A percentile compares a stretch with the other conserved stretches of the same genome.
Evolutionary conservation across 2,797 vertebrate genomes (phyloP).

Genomic region (Danio choprae): DNA sequence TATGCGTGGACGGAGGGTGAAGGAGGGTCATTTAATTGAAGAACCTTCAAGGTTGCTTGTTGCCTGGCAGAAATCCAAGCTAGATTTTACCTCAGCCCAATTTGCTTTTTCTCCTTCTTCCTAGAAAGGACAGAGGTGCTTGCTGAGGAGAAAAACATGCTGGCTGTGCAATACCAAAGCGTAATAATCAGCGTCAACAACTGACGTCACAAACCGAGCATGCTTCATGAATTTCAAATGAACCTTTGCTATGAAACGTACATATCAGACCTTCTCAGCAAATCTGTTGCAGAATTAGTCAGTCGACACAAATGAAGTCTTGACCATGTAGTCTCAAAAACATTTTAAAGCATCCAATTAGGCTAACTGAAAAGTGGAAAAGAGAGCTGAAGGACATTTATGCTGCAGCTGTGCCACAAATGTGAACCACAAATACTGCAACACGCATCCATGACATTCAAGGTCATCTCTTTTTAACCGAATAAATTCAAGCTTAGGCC

Average conservation of each 20-base stretch:
- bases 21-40: slow-evolving; percentile 63
- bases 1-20: slow-evolving; percentile 63
- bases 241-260: slow-evolving; percentile 51
- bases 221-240: slow-evolving; percentile 41
- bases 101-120: slow-evolving; percentile 35
- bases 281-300: slow-evolving; percentile 61
- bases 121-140: slow-evolving; percentile 63
- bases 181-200: slow-evolving; percentile 49
- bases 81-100: slow-evolving; percentile 6
- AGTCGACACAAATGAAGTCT: slow-evolving; percentile 23
- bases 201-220: slow-evolving; percentile 26
- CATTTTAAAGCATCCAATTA: slow-evolving; percentile 5
- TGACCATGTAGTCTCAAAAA: not conserved
- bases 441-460: slow-evolving; percentile 52
- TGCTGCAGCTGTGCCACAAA: not conserved
- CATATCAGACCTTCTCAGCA: slow-evolving; percentile 67
- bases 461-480: slow-evolving; percentile 51
- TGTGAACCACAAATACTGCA: slow-evolving; percentile 9
- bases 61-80: slow-evolving; percentile 60
- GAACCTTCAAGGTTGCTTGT: slow-evolving; percentile 57
- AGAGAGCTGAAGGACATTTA: slow-evolving; percentile 16
- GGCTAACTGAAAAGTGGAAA: slow-evolving; percentile 5
- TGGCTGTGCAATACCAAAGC: slow-evolving; percentile 69
- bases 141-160: slow-evolving; percentile 69
- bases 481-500: too few species aligned